Percentiles rank a stretch among this genome's conserved stretches.
Evolutionary conservation across 2,797 vertebrate species (phyloP).

Genomic region (Eulemur mongoz): DNA sequence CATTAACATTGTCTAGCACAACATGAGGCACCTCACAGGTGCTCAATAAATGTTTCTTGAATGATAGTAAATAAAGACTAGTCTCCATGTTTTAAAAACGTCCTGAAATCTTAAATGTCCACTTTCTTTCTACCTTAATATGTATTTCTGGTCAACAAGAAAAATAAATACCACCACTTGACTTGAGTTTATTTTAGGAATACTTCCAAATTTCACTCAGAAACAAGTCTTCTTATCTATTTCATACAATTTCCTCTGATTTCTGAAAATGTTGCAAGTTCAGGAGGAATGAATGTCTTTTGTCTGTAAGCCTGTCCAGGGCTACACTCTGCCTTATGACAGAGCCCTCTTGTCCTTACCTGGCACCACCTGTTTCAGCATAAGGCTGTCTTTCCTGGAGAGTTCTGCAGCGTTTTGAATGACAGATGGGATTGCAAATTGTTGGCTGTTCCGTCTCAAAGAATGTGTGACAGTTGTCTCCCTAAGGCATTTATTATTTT

Average conservation of each 20-base stretch:
- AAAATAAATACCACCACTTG: background rate
- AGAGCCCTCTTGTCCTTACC: background rate
- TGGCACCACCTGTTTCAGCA: background rate
- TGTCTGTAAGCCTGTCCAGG: background rate
- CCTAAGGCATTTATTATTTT: slow-evolving; percentile 32
- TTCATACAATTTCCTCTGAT: background rate
- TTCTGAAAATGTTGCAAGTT: slow-evolving; percentile 1
- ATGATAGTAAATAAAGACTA: background rate
- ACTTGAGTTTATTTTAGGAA: slow-evolving; percentile 35
- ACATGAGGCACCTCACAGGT: background rate
- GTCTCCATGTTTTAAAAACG: background rate
- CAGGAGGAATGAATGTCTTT: background rate
- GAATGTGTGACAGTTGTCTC: background rate
- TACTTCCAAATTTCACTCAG: slow-evolving; percentile 21
- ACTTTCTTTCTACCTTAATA: background rate
- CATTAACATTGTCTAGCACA: background rate
- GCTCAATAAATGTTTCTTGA: background rate
- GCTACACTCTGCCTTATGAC: background rate
- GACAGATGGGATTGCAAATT: background rate
- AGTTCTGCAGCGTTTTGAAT: background rate
- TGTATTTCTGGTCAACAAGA: background rate
- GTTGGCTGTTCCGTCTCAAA: background rate
- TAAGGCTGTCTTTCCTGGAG: background rate
- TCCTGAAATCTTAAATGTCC: background rate
- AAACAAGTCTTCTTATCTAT: background rate